Percentiles rank a stretch among this genome's conserved stretches.
Evolutionary conservation across 2,888 invertebrate genomes (phyloP).

Genomic region (Girardia tigrina): DNA sequence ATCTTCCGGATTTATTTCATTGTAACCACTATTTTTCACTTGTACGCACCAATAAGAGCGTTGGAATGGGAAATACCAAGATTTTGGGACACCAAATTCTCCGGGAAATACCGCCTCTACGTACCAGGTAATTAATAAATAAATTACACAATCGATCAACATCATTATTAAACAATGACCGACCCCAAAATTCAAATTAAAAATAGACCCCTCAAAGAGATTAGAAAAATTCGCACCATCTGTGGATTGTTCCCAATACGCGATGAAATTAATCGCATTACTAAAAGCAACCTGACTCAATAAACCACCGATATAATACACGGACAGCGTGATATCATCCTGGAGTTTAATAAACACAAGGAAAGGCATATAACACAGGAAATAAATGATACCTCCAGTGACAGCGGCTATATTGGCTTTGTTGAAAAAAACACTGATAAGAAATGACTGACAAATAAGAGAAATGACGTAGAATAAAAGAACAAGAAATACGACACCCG

Average conservation of each 20-base stretch:
- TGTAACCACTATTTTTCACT: too few relatives aligned
- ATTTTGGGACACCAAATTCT: conserved; percentile 42
- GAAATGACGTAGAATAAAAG: conserved; percentile 55
- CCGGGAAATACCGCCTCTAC: conserved; percentile 49
- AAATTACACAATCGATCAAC: conserved; percentile 46
- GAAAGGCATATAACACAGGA: conserved; percentile 50
- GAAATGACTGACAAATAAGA: conserved; percentile 52
- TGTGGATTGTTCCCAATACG: conserved; percentile 59
- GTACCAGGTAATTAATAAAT: conserved; percentile 48
- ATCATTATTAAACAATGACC: conserved; percentile 55
- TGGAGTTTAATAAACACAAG: conserved; percentile 45
- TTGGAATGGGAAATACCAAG: conserved; percentile 41
- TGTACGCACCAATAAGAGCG: conserved; percentile 39
- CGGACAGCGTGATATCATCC: conserved; percentile 41
- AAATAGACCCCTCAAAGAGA: conserved; percentile 53
- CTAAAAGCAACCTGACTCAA: conserved; percentile 70
- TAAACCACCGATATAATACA: conserved; percentile 56
- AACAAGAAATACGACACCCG: conserved; percentile 58
- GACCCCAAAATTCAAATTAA: conserved; percentile 56
- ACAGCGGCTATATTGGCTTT: conserved; percentile 57
- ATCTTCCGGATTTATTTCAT: too few relatives aligned
- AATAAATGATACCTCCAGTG: conserved; percentile 50
- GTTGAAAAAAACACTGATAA: conserved; percentile 55
- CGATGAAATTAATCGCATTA: conserved; percentile 63
- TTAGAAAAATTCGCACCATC: conserved; percentile 60